Evolutionary conservation across 2,888 invertebrate genomes (phyloP), one percentile per base, ranked within the genome.

Genomic region (Elmis aenea): DNA sequence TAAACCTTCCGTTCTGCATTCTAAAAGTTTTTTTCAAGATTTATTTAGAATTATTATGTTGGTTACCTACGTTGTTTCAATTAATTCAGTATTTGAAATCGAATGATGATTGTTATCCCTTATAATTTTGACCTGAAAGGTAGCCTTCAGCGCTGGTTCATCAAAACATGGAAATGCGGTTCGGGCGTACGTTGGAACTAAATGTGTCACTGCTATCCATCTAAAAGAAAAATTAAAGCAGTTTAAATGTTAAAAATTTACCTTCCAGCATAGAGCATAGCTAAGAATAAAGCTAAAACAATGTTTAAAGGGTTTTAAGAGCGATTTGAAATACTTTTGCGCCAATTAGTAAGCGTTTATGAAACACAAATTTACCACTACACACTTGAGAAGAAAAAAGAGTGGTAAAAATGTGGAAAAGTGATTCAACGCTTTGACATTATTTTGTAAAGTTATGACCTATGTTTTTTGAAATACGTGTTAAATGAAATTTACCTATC

Each of bases 141-240:
- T 54, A 0, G 70, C 54, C 2, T 55, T 42, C 33, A 62, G 60
- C 0, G 64, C 62, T 0, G 69, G 78, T 42, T 81, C 81, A 52
- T 86, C 86, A 52, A 85, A 85, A 50, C 83, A 80, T n/a, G 86
- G 86, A 59, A 86, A 85, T 0, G 81, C 85, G 45, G 68, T 69
- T 9, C 83, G 74, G 0, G 81, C 81, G 38, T 79, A 68, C 2
- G 77, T 73, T 1, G 79, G 71, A 62, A 81, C 73, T 55, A 83
- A 81, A 52, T 83, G 81, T 1, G 83, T 83, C 1, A 79, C 68
- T 1, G 76, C 81, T 5, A 68, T 39, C n/a, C 30, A n/a, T 12
- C 37, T 42, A 10, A 21, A 28, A 25, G 10, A n/a, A 6, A 5
- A 14, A 18, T 18, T 5, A n/a, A n/a, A n/a, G n/a, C n/a, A n/a